Base-by-base conservation (phyloP, 2,113 vertebrate species). In the Podocnemis expansa region DNA sequence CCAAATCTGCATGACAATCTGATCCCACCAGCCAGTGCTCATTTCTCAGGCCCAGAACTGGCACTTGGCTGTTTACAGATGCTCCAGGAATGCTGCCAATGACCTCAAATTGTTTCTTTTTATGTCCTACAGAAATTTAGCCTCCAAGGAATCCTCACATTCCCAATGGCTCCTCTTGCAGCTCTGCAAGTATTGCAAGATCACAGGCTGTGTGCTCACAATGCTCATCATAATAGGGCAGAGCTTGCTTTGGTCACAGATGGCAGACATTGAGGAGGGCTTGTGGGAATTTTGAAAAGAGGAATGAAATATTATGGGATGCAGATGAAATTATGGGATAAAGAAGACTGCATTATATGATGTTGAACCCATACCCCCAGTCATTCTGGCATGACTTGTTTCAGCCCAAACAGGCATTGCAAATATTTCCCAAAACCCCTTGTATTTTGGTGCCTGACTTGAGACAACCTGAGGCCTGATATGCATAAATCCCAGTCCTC, bases 391-490 rank as follows among this genome's bases (percentile, higher is more conserved):
- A 34, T 10, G 34, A 21, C 63, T 67, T 4, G 4, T 67, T 67
- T 67, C 63, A n/a, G 63, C 34, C 34, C 63, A 16, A n/a, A 19
- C 34, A 67, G n/a, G 14, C 34, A n/a, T 38, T 67, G 14, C 14
- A 67, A 67, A n/a, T 67, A 67, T 17, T n/a, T 67, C 34, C 19
- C 34, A 67, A 63, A n/a, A 67, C 19, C n/a, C 13, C 34, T 17
- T n/a, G 34, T n/a, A n/a, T 67, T n/a, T 67, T 67, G 63, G 63
- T 67, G 7, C 17, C 17, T 21, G 34, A 67, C 63, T 43, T 43
- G 41, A 45, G 41, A 75, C 21, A 43, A n/a, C 1, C 0, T 0
- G 6, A 38, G 82, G 13, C 5, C 56, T 84, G 25, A 10, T n/a
- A 24, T 29, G 29, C 5, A 4, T 51, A 54, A 11, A 5, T 51